These are phyloP conservation scores for Lepus oiostolus DNA, from an alignment of 2,797 vertebrate genomes.

Conservation along the genomic window DNA sequence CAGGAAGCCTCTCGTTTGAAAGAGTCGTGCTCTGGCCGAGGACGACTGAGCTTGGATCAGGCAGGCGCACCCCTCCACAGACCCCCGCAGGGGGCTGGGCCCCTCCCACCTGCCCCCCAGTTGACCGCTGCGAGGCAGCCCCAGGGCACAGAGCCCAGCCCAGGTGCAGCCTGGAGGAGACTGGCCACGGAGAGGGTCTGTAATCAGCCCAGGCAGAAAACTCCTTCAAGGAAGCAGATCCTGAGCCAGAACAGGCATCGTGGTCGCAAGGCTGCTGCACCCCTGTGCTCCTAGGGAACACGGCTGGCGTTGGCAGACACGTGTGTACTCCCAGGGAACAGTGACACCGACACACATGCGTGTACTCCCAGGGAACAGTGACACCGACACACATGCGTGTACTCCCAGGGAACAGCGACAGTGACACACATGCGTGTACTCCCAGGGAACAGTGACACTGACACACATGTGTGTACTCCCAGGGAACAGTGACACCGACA, in stretches of 20 bases:
- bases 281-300: background rate
- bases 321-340: rapidly evolving
- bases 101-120: no score
- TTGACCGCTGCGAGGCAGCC: no score
- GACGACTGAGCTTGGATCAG: background rate
- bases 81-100: no score
- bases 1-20: constrained; percentile 6
- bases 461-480: no score
- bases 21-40: background rate
- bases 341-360: no score
- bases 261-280: background rate
- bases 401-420: no score
- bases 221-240: background rate
- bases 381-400: no score
- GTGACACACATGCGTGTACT: no score
- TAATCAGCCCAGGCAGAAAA: background rate
- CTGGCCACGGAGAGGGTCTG: background rate
- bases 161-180: no score
- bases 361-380: no score
- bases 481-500: no score
- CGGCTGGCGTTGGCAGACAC: rapidly evolving
- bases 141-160: rapidly evolving
- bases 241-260: background rate
- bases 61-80: background rate
- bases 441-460: no score